Percentiles rank a stretch among this genome's conserved stretches.
Conservation (phyloP, 2,888 invertebrate genomes). For the Ectemnius cavifrons region DNA sequence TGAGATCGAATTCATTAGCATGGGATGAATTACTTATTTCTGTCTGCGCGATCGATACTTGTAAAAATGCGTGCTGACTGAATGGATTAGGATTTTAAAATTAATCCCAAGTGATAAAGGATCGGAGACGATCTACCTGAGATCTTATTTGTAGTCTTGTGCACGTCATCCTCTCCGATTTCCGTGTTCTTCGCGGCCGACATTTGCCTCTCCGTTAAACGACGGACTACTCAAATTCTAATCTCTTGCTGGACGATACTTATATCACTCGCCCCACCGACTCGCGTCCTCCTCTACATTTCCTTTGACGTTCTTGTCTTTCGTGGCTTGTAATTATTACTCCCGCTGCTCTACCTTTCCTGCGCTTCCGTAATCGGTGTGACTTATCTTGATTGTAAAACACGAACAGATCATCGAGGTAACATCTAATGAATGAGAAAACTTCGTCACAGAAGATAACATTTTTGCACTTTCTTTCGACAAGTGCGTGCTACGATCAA, state of each 20-base stretch:
- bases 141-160: constrained; percentile 8
- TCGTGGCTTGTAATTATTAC: background rate
- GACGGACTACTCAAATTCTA: constrained; percentile 46
- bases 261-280: constrained; percentile 48
- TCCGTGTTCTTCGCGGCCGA: constrained; percentile 31
- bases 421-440: too few species aligned
- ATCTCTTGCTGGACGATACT: constrained; percentile 42
- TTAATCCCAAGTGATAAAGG: too few species aligned
- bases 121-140: constrained; percentile 28
- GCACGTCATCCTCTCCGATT: constrained; percentile 5
- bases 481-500: too few species aligned
- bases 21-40: too few species aligned
- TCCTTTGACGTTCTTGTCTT: constrained; percentile 7
- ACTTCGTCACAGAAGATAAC: too few species aligned
- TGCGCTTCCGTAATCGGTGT: constrained; percentile 12
- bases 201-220: constrained; percentile 43
- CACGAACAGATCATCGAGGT: too few species aligned
- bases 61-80: too few species aligned
- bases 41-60: too few species aligned
- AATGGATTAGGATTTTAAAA: too few species aligned
- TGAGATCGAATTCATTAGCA: too few species aligned
- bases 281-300: constrained; percentile 29
- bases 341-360: constrained; percentile 23
- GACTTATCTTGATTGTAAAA: too few species aligned
- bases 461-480: too few species aligned